phyloP scores from a whole-genome alignment of 1,140 invertebrate species.

The Geopemphigus sp. region DNA sequence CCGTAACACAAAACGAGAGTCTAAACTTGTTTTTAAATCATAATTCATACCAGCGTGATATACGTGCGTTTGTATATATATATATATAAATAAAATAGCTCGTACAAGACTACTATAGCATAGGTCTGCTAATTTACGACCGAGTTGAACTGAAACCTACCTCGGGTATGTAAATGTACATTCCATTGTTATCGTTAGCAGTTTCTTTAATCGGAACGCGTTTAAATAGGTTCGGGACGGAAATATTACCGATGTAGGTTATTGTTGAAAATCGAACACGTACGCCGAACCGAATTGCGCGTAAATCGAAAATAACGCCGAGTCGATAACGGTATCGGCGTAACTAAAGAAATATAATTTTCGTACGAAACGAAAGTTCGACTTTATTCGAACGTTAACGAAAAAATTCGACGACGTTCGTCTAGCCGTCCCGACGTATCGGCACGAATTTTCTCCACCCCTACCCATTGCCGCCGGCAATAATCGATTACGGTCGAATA shows the following conservation, averaged over 20 bases:
- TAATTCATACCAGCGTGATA: background rate
- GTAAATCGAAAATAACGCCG: no score
- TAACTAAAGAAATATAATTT: no score
- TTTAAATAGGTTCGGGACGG: background rate
- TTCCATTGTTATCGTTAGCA: background rate
- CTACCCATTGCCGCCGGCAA: no score
- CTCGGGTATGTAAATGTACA: background rate
- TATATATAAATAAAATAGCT: background rate
- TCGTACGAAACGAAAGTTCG: no score
- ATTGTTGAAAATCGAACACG: background rate
- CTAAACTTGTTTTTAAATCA: conserved; percentile 15
- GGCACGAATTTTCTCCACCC: no score
- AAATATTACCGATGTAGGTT: background rate
- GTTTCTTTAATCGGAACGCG: background rate
- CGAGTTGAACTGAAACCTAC: background rate
- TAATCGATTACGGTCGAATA: no score
- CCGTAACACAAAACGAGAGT: background rate
- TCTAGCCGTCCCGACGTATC: no score
- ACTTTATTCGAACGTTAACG: no score
- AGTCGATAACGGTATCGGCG: no score
- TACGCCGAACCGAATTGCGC: no score
- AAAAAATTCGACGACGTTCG: no score
- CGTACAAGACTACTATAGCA: background rate
- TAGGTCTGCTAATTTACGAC: conserved; percentile 25
- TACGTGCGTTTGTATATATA: no score